Evolutionary conservation across 2,797 vertebrate species (phyloP).

Genomic region (Morus bassanus): DNA sequence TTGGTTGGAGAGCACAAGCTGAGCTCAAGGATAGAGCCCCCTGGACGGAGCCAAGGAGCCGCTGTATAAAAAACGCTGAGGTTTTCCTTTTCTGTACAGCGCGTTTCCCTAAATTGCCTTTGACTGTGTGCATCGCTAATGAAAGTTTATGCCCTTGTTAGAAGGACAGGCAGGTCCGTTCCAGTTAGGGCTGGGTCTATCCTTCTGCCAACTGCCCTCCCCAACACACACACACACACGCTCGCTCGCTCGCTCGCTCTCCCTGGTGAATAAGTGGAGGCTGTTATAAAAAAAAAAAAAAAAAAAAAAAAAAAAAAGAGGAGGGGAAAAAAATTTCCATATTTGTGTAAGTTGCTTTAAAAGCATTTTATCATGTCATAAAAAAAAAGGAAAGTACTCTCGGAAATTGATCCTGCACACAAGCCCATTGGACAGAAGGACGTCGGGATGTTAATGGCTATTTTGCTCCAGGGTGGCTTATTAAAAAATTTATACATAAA

Average conservation of each 20-base stretch:
- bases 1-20: slow-evolving; percentile 26
- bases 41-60: slow-evolving; percentile 68
- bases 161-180: slow-evolving; percentile 96
- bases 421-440: slow-evolving; percentile 99
- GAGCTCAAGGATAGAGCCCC: slow-evolving; percentile 67
- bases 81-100: slow-evolving; percentile 92
- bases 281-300: slow-evolving; percentile 68
- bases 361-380: slow-evolving; percentile 99
- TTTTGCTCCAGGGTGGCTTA: slow-evolving; percentile 99
- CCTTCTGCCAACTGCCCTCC: slow-evolving; percentile 79
- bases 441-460: slow-evolving; percentile 99
- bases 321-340: slow-evolving; percentile 83
- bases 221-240: not conserved
- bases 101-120: slow-evolving; percentile 99
- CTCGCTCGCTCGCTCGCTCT: not conserved
- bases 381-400: slow-evolving; percentile 88
- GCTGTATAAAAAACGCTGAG: slow-evolving; percentile 89
- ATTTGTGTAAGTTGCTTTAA: slow-evolving; percentile 99
- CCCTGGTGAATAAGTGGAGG: slow-evolving; percentile 90
- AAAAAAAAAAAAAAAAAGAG: not conserved
- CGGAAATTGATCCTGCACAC: slow-evolving; percentile 97
- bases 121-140: slow-evolving; percentile 99
- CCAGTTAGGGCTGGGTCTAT: slow-evolving; percentile 92
- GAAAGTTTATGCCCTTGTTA: slow-evolving; percentile 99
- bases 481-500: slow-evolving; percentile 99